A percentile compares a stretch with the other conserved stretches of the same genome.
Conservation (phyloP, 2,113 vertebrate genomes). For the Prolemur simus region DNA sequence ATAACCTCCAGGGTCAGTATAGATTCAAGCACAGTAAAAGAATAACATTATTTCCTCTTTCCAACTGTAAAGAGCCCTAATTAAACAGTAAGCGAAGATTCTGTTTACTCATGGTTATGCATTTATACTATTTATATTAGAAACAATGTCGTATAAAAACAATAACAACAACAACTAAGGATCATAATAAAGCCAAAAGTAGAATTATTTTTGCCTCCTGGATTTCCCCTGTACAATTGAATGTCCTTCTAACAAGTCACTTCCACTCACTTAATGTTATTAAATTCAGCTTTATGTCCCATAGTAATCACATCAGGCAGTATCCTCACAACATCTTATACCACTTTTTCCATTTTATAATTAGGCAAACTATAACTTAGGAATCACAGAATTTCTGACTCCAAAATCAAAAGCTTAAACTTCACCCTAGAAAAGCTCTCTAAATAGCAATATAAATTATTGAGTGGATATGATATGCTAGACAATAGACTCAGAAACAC, state of each 20-base stretch:
- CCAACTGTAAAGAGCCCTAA: not conserved
- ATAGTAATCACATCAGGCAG: accelerated
- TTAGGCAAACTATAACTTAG: not conserved
- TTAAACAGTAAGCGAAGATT: not conserved
- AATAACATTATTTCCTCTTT: not conserved
- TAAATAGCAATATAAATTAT: not conserved
- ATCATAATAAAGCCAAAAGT: not conserved
- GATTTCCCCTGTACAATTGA: not conserved
- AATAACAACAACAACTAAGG: not conserved
- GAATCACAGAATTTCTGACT: not conserved
- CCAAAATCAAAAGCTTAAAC: not conserved
- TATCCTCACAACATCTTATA: not conserved
- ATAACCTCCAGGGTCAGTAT: not conserved
- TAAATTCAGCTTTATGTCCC: not conserved
- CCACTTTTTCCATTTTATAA: not conserved
- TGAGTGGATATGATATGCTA: not conserved
- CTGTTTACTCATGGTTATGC: not conserved
- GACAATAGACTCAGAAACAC: not conserved
- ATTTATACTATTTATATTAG: not conserved
- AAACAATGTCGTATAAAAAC: not conserved
- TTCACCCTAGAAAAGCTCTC: not conserved
- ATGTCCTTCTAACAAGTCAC: not conserved
- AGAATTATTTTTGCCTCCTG: not conserved
- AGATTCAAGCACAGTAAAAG: not conserved
- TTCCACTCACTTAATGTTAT: not conserved